Conservation (phyloP, 1,140 invertebrate species). For the Trachelipus rathkii region DNA sequence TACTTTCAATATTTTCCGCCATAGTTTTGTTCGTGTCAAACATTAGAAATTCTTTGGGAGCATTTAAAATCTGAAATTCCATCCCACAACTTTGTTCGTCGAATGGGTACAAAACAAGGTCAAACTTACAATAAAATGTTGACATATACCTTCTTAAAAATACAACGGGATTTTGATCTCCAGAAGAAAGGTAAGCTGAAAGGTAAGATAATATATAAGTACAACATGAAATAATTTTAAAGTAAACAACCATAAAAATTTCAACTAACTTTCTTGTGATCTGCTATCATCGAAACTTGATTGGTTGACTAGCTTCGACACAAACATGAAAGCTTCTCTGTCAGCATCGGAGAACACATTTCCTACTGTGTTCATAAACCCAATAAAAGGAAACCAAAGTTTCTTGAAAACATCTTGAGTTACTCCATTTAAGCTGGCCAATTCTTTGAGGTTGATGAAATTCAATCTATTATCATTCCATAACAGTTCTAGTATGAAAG, state of each 20-base stretch:
- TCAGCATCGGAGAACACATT: constrained; percentile 28
- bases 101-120: background rate
- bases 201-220: too few relatives aligned
- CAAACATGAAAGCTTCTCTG: constrained; percentile 28
- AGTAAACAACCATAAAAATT: too few relatives aligned
- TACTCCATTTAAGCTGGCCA: constrained; percentile 27
- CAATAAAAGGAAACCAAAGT: constrained; percentile 18
- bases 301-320: constrained; percentile 12
- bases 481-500: constrained; percentile 32
- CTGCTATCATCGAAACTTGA: constrained; percentile 19
- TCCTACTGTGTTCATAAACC: constrained; percentile 16
- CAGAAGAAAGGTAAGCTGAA: constrained; percentile 32
- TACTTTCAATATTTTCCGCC: background rate
- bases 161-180: background rate
- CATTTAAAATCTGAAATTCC: background rate
- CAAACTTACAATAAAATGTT: constrained; percentile 16
- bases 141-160: background rate
- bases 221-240: too few relatives aligned
- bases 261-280: background rate
- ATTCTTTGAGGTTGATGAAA: constrained; percentile 39
- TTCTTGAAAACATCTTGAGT: background rate
- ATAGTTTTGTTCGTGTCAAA: background rate
- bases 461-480: constrained; percentile 42
- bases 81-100: background rate
- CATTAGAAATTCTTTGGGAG: background rate